Percentiles rank a stretch among this genome's conserved stretches.
Conservation (phyloP, 37 sponge, comb jelly and placozoan genomes). For the Beroe ovata region DNA sequence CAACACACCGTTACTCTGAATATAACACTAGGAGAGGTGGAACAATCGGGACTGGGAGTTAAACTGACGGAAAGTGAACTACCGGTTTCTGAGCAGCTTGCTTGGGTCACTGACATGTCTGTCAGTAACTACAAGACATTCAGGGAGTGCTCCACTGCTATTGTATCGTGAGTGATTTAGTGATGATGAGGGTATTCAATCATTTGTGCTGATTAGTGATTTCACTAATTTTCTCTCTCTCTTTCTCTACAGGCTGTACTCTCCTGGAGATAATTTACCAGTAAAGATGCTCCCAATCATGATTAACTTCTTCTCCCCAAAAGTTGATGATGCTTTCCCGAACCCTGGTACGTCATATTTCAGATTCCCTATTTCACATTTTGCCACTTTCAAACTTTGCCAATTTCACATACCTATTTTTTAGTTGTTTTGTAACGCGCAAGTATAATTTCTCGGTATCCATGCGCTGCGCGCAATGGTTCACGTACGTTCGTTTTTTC, state of each 20-base stretch:
- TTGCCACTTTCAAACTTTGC: no score
- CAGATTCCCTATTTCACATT: no score
- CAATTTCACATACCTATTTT: no score
- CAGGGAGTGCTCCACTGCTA: constrained; percentile 31
- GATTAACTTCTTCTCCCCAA: constrained; percentile 12
- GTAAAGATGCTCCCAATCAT: constrained; percentile 14
- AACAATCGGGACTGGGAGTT: constrained; percentile 21
- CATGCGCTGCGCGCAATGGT: no score
- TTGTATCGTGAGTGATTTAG: constrained; percentile 30
- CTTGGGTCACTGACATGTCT: constrained; percentile 19
- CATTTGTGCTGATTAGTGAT: no score
- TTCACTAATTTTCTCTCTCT: no score
- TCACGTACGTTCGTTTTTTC: no score
- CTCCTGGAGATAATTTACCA: not conserved
- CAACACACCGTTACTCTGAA: no score
- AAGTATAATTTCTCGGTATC: no score
- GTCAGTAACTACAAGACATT: constrained; percentile 48
- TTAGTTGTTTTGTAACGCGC: no score
- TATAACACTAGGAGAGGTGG: no score
- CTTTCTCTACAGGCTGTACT: constrained; percentile 42
- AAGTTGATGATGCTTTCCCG: constrained; percentile 22
- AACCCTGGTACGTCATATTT: not conserved
- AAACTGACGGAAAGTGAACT: constrained; percentile 1
- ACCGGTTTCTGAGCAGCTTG: not conserved
- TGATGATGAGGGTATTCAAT: no score